phyloP scores from a whole-genome alignment of 2,888 invertebrate species.

The Cephus runcator region DNA sequence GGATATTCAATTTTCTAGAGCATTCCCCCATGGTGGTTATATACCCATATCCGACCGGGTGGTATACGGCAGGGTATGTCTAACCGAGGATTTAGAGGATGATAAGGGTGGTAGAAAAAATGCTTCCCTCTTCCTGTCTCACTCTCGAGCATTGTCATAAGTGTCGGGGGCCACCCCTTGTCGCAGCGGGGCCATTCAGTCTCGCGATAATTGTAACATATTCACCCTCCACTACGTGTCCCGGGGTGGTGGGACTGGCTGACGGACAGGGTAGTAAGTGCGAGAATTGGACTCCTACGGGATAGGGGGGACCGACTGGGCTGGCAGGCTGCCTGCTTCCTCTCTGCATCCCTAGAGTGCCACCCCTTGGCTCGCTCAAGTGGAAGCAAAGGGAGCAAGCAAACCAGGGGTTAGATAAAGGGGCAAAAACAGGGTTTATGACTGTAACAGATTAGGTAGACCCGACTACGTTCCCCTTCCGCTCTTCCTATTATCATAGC shows the following conservation, averaged over 20 bases:
- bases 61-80: not conserved
- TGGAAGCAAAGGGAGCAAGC: slow-evolving; percentile 38
- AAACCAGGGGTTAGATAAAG: slow-evolving; percentile 24
- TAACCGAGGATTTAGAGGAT: not conserved
- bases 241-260: not conserved
- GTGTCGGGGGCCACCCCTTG: slow-evolving; percentile 6
- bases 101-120: not conserved
- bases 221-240: slow-evolving; percentile 45
- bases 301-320: not conserved
- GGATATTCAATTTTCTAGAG: not conserved
- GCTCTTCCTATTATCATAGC: slow-evolving; percentile 34
- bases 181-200: slow-evolving; percentile 42
- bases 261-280: not conserved
- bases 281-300: not conserved
- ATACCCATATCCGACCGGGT: not conserved
- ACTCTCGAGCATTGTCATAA: not conserved
- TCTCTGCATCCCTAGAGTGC: slow-evolving; percentile 26
- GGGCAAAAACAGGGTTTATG: slow-evolving; percentile 61
- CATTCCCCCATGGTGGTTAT: not conserved
- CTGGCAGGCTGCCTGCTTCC: not conserved
- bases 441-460: slow-evolving; percentile 62
- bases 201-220: slow-evolving; percentile 64
- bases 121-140: not conserved
- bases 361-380: slow-evolving; percentile 42
- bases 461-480: slow-evolving; percentile 35